Base-by-base conservation (phyloP, 2,113 vertebrate genomes). In the Colaptes auratus region DNA sequence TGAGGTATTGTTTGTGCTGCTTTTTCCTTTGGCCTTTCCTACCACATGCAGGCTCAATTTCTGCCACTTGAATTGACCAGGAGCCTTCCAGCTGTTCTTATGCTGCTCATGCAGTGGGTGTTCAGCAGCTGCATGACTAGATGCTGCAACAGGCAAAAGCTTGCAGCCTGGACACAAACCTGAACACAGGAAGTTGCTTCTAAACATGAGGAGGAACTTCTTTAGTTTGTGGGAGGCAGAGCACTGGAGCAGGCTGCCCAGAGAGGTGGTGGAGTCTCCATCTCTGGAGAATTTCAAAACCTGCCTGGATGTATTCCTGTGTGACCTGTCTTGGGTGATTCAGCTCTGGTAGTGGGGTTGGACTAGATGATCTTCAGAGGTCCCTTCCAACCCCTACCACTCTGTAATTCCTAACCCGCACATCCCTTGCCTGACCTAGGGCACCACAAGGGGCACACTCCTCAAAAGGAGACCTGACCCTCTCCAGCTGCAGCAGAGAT, bases 1-100 rank as follows among this genome's bases (percentile, higher is more conserved):
- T 63, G 56, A 95, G 60, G 55, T 91, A 92, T 90, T 96, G 78
- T 97, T 89, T 95, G 82, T 91, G 31, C 89, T 90, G 42, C 66
- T 63, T 92, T 96, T 92, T 89, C 64, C 50, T 86, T 82, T 77
- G 60, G 79, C 76, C 70, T 88, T 76, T 94, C 33, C 17, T 73
- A 30, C 42, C 20, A 76, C 76, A 91, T 10, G 3, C 67, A 86
- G 66, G 59, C 76, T 94, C 60, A 90, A 3, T 11, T 8, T 5
- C 70, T 86, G 77, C 69, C 61, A 27, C 67, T 85, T 92, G 64
- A 87, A 74, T 53, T 75, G 42, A 33, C 21, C 72, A 35, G 24
- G 25, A 0, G 2, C 61, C 55, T 55, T 89, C 0, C 0, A 20
- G 16, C 42, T 75, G 56, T 74, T 73, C 33, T 35, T 52, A 15